A percentile compares a stretch with the other conserved stretches of the same genome.
Evolutionary conservation across 2,113 vertebrate species (phyloP).

Genomic region (Ageneiosus marmoratus): DNA sequence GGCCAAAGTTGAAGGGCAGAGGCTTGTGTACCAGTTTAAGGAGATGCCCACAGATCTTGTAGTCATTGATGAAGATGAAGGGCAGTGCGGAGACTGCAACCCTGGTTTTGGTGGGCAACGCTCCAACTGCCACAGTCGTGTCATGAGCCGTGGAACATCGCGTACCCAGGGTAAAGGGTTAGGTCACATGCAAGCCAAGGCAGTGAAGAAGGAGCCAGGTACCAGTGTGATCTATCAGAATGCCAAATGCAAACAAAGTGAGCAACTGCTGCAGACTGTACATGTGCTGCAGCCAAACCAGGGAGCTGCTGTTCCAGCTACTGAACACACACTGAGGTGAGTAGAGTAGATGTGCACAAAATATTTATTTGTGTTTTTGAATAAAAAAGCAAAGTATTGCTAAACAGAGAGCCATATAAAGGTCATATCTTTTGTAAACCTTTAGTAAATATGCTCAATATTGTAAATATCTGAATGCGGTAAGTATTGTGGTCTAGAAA

Average conservation of each 20-base stretch:
- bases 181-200: slow-evolving; percentile 54
- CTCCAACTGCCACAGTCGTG: slow-evolving; percentile 60
- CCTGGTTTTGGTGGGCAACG: slow-evolving; percentile 59
- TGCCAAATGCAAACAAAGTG: slow-evolving; percentile 54
- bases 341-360: background rate
- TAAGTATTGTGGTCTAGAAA: background rate
- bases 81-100: slow-evolving; percentile 55
- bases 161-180: slow-evolving; percentile 60
- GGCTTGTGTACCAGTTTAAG: slow-evolving; percentile 88
- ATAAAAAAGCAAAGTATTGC: background rate
- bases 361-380: background rate
- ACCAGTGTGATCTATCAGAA: slow-evolving; percentile 64
- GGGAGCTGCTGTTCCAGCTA: slow-evolving; percentile 59
- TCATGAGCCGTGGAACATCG: slow-evolving; percentile 59
- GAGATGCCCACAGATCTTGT: slow-evolving; percentile 87
- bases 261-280: slow-evolving; percentile 69
- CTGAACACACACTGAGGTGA: slow-evolving; percentile 70
- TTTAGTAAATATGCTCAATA: background rate
- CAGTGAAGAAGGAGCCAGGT: slow-evolving; percentile 66
- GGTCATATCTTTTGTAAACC: background rate
- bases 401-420: background rate
- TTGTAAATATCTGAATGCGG: background rate
- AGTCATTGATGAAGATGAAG: slow-evolving; percentile 82
- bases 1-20: slow-evolving; percentile 87
- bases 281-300: slow-evolving; percentile 71